Evolutionary conservation across 2,888 invertebrate species (phyloP).

Genomic region (Linyphia triangularis): DNA sequence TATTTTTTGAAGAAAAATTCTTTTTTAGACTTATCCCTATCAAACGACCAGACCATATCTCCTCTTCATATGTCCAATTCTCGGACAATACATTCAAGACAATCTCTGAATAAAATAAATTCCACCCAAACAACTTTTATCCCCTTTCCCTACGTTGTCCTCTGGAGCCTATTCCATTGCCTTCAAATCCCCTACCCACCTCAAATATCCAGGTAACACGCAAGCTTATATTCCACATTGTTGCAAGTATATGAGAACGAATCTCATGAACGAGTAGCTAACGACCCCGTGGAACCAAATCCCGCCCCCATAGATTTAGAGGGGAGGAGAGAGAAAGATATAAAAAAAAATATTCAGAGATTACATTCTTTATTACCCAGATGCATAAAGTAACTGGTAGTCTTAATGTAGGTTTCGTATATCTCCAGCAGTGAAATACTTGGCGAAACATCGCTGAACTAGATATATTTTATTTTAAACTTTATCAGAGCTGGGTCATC

Average conservation of each 20-base stretch:
- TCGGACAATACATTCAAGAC: no score
- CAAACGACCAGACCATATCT: no score
- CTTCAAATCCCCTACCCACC: no score
- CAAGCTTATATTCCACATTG: not conserved
- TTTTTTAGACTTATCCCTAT: no score
- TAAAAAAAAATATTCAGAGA: constrained; percentile 12
- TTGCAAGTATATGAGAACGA: not conserved
- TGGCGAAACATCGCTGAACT: no score
- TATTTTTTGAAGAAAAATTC: no score
- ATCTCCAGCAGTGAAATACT: no score
- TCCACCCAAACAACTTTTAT: not conserved
- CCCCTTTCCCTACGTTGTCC: not conserved
- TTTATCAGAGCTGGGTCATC: no score
- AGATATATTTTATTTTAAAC: no score
- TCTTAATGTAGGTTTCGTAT: not conserved
- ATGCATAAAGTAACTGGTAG: not conserved
- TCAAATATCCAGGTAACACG: not conserved
- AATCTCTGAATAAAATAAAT: not conserved
- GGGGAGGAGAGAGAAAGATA: not conserved
- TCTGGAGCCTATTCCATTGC: not conserved
- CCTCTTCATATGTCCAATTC: no score
- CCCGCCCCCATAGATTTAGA: not conserved
- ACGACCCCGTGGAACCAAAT: not conserved
- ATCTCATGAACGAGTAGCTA: not conserved
- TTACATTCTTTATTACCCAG: constrained; percentile 32